Base-by-base conservation (phyloP, 2,113 vertebrate genomes). In the Chaetodon trifascialis region DNA sequence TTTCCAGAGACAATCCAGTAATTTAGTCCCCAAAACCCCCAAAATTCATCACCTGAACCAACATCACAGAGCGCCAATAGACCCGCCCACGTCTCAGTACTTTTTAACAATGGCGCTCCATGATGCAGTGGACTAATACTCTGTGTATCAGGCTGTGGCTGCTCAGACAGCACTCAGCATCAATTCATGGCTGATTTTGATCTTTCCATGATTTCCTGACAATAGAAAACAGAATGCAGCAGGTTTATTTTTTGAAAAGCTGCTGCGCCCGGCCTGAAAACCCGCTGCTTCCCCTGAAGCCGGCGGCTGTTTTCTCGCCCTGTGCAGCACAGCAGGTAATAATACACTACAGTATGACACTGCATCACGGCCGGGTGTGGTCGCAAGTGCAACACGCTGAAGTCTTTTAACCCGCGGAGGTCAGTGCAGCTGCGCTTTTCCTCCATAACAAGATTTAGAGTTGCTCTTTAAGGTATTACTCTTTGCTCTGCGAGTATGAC, bases 371-470 rank as follows among this genome's bases (percentile, higher is more conserved):
- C 12, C 12, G 59, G 65, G 15, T 71, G 65, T 51, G 49, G 51
- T 71, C 55, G 38, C 60, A 36, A 25, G 10, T 12, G 56, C 55
- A 62, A 51, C 6, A 44, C 4, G 49, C 19, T n/a, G 0, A 34
- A 34, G 65, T 10, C 58, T 21, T 30, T 59, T 46, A 17, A 21
- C 38, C 15, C 19, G 7, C 52, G 11, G 15, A 56, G 73, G 67
- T 59, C 46, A 44, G 62, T 3, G 36, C 21, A 63, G 21, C 42
- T 19, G 2, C 16, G 21, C 30, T 56, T 67, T 19, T 44, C 16
- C 51, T 49, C 60, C 62, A 19, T 66, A 63, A 73, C 63, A 51
- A 51, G 36, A 84, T 72, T 44, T 19, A 79, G 1, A 17, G 47
- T 6, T 21, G 30, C 40, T 73, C 36, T 73, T 17, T 17, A 59